Evolutionary conservation across 2,113 vertebrate genomes (phyloP).

Genomic region (Tragelaphus buxtoni): DNA sequence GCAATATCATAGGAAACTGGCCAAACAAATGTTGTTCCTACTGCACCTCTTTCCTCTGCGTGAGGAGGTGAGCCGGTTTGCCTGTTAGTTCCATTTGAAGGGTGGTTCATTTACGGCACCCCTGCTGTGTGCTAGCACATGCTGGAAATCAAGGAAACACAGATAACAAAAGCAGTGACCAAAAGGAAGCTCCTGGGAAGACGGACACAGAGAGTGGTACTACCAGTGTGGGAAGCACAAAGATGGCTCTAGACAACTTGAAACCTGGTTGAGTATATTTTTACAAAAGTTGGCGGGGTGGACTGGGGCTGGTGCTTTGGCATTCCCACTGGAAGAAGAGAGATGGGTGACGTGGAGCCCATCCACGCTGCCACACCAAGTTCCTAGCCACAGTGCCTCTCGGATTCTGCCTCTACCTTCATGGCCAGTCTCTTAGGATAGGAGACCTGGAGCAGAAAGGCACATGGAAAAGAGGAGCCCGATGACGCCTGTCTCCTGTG

Average conservation of each 20-base stretch:
- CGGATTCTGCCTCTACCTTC: neutral
- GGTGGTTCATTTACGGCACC: neutral
- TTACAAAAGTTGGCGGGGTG: neutral
- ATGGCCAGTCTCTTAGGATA: neutral
- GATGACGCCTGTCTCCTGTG: neutral
- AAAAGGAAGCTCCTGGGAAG: neutral
- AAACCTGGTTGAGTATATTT: neutral
- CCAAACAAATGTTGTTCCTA: neutral
- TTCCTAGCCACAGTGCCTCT: neutral
- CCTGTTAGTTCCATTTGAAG: rapidly evolving
- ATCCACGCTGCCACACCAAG: neutral
- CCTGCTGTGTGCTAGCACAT: too few relatives aligned
- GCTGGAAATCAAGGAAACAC: neutral
- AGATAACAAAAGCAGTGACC: neutral
- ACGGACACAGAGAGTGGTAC: neutral
- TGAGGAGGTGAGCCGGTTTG: neutral
- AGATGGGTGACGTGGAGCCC: neutral
- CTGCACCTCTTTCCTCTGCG: neutral
- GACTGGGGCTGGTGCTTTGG: neutral
- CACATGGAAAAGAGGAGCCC: neutral
- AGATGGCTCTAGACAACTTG: neutral
- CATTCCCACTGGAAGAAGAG: neutral
- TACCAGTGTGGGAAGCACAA: neutral
- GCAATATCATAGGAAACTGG: neutral
- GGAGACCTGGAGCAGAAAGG: neutral